Conservation (phyloP, 2,888 invertebrate species). For the Oscheius sp. region DNA sequence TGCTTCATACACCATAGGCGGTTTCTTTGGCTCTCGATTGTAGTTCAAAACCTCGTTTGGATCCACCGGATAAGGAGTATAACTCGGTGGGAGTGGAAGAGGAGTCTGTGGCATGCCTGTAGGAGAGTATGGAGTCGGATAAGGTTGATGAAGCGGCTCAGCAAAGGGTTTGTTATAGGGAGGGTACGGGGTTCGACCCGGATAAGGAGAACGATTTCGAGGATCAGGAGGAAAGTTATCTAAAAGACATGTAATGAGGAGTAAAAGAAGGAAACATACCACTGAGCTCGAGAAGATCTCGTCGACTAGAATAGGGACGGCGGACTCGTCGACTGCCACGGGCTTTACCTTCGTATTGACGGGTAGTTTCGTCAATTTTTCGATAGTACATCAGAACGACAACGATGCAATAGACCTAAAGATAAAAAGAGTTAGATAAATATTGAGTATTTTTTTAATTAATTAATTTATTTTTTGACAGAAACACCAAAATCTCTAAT, state of each 20-base stretch:
- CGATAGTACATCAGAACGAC: constrained; percentile 66
- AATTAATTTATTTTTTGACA: too few relatives aligned
- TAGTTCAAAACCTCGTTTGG: constrained; percentile 30
- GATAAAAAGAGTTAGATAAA: background rate
- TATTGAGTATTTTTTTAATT: too few relatives aligned
- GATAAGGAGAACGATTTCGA: background rate
- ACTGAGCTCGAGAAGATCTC: constrained; percentile 37
- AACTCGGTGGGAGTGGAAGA: constrained; percentile 43
- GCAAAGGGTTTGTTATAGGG: constrained; percentile 1
- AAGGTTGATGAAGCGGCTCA: constrained; percentile 40
- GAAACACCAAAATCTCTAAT: too few relatives aligned
- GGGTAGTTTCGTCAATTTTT: constrained; percentile 56
- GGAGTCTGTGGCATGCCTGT: constrained; percentile 47
- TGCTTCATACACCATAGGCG: background rate
- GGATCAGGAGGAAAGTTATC: too few relatives aligned
- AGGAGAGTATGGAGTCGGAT: constrained; percentile 44
- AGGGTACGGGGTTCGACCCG: constrained; percentile 4
- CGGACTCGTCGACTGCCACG: background rate
- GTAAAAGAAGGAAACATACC: background rate
- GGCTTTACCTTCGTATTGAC: constrained; percentile 61
- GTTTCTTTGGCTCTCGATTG: constrained; percentile 7
- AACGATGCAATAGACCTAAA: constrained; percentile 64
- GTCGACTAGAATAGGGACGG: constrained; percentile 32
- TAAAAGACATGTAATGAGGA: too few relatives aligned
- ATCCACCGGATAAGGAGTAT: constrained; percentile 50